Conservation (phyloP, 2,888 invertebrate genomes). For the Synanthedon vespiformis region DNA sequence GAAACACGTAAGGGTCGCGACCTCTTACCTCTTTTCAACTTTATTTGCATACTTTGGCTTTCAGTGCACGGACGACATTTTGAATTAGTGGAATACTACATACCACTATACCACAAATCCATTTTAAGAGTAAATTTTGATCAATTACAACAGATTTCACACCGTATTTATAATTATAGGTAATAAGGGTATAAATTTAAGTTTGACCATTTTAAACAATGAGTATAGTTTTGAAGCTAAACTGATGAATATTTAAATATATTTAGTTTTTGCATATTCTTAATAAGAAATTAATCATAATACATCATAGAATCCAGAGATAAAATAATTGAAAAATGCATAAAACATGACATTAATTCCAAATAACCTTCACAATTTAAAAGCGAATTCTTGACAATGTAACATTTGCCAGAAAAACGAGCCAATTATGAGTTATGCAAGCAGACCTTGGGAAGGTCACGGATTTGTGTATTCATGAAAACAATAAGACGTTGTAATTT, state of each 20-base stretch:
- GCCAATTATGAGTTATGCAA: conserved; percentile 23
- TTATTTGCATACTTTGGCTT: conserved; percentile 39
- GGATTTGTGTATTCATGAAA: conserved; percentile 25
- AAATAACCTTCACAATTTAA: not conserved
- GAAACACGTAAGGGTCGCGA: conserved; percentile 50
- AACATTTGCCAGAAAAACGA: not conserved
- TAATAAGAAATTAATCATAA: no score
- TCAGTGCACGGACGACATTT: conserved; percentile 11
- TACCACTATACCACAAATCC: no score
- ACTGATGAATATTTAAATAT: no score
- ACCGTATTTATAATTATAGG: no score
- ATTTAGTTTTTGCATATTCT: no score
- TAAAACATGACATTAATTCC: not conserved
- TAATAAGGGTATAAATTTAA: no score
- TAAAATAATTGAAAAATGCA: no score
- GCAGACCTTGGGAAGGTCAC: conserved; percentile 38
- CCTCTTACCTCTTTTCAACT: conserved; percentile 25
- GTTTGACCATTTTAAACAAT: no score
- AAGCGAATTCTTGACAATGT: not conserved
- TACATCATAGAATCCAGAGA: no score
- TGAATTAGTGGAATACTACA: not conserved
- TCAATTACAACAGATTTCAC: no score
- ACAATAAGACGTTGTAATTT: conserved; percentile 36
- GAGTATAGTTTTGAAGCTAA: no score
- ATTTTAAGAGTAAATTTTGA: no score